These are phyloP conservation scores for Drosophila pandora DNA, from an alignment of 1,140 invertebrate genomes.

Conservation along the genomic window DNA sequence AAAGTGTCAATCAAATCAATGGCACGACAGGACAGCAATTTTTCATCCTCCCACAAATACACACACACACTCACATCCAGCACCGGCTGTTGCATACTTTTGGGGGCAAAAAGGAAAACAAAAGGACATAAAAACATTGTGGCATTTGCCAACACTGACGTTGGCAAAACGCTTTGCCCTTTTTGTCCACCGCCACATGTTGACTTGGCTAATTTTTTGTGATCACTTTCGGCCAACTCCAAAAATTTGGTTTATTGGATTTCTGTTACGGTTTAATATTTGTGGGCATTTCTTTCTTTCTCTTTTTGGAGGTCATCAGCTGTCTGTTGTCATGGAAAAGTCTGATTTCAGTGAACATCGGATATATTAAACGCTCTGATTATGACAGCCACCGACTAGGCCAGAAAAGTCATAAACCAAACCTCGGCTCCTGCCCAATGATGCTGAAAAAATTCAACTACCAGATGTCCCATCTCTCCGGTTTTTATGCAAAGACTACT, in stretches of 20 bases:
- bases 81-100: conserved; percentile 70
- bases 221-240: conserved; percentile 13
- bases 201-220: conserved; percentile 60
- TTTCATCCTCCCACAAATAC: conserved; percentile 46
- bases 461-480: conserved; percentile 34
- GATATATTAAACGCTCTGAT: conserved; percentile 38
- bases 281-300: neutral
- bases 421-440: conserved; percentile 55
- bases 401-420: conserved; percentile 42
- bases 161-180: conserved; percentile 19
- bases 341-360: conserved; percentile 58
- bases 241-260: conserved; percentile 28
- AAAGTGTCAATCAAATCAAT: conserved; percentile 81
- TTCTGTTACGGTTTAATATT: conserved; percentile 4
- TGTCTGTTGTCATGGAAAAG: conserved; percentile 36
- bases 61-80: neutral
- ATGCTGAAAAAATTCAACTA: conserved; percentile 70
- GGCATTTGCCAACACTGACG: conserved; percentile 10
- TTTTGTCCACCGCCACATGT: conserved; percentile 12
- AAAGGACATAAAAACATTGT: conserved; percentile 26
- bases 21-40: conserved; percentile 57
- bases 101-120: conserved; percentile 10
- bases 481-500: conserved; percentile 39
- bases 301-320: conserved; percentile 23
- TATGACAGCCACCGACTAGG: conserved; percentile 34